These are phyloP conservation scores for Ptilorrhoa leucosticta DNA, from an alignment of 2,113 vertebrate genomes.

Conservation along the genomic window DNA sequence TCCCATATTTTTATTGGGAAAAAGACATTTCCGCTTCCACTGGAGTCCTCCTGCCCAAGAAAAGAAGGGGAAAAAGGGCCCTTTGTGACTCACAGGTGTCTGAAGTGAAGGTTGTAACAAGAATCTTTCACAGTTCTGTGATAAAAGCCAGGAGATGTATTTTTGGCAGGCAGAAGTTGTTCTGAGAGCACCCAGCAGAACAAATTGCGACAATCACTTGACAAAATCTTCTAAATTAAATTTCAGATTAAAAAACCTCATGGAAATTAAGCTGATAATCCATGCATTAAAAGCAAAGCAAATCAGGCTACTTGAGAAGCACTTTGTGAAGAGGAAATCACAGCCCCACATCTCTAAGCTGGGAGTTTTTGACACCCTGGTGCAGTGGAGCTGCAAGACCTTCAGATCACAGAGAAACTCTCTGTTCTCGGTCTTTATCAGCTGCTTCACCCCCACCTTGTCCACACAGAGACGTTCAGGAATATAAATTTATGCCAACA, in stretches of 20 bases:
- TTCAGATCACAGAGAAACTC: background rate
- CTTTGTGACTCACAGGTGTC: background rate
- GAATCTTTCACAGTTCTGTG: background rate
- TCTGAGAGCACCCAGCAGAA: background rate
- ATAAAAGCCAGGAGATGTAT: background rate
- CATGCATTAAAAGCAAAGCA: background rate
- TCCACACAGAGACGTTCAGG: background rate
- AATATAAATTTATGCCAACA: background rate
- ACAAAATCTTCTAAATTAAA: slow-evolving; percentile 7
- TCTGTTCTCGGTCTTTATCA: background rate
- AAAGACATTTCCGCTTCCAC: background rate
- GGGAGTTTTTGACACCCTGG: background rate
- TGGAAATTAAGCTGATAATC: background rate
- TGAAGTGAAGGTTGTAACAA: background rate
- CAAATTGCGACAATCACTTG: background rate
- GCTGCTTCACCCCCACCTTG: background rate
- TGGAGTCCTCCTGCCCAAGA: background rate
- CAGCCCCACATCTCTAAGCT: background rate
- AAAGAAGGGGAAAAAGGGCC: background rate
- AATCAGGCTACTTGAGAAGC: background rate
- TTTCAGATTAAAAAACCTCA: background rate
- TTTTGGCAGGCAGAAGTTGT: background rate
- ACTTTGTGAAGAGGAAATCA: background rate
- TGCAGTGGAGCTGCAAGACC: background rate
- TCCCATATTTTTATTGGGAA: background rate